Conservation (phyloP, 2,113 vertebrate species). For the Chrysochloris asiatica region DNA sequence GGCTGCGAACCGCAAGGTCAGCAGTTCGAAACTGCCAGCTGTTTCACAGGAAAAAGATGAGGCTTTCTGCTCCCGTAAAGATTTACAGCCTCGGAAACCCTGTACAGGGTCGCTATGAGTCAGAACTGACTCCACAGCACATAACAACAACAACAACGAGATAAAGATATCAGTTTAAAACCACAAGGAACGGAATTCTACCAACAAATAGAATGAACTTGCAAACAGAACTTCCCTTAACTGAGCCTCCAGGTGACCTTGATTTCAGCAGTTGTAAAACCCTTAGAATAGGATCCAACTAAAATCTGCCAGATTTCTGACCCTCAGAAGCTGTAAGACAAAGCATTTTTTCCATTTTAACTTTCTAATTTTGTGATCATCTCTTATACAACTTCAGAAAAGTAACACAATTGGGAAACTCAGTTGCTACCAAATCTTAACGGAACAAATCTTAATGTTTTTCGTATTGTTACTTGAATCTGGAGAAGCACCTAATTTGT, state of each 20-base stretch:
- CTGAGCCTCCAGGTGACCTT: background rate
- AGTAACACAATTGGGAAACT: background rate
- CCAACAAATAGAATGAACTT: background rate
- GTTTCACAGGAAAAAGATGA: too few species aligned
- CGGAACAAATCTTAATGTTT: background rate
- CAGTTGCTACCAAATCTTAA: background rate
- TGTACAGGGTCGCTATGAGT: too few species aligned
- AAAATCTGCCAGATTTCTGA: background rate
- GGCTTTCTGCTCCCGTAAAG: too few species aligned
- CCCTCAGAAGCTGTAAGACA: background rate
- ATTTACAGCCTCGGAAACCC: too few species aligned
- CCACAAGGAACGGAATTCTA: background rate
- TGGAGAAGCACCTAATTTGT: background rate
- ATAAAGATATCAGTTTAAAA: background rate
- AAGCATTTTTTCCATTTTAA: background rate
- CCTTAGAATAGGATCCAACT: background rate
- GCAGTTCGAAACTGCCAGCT: too few species aligned
- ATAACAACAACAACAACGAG: too few species aligned
- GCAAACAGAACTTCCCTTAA: background rate
- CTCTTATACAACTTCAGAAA: constrained; percentile 2
- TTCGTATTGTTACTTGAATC: background rate
- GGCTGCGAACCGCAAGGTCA: too few species aligned
- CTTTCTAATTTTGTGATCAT: background rate
- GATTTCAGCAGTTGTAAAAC: background rate
- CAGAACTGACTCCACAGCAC: too few species aligned